Base-by-base conservation (phyloP, 2,113 vertebrate species). In the Seriola dumerili region DNA sequence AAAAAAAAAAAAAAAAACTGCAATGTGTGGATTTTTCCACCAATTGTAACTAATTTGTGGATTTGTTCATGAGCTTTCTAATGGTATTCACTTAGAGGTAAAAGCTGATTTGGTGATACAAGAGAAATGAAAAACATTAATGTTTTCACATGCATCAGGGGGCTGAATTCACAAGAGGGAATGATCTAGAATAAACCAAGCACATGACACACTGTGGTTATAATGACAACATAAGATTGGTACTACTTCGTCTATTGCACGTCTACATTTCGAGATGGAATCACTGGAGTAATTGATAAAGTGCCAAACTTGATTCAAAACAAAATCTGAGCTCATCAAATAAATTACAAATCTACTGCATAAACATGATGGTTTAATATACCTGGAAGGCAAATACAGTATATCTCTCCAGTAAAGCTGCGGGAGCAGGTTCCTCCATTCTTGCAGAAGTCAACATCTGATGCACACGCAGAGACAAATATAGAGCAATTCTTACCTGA, bases 401-500 rank as follows among this genome's bases (percentile, higher is more conserved):
- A 72, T 77, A 92, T 90, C 86, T 84, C 83, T 52, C 94, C 91
- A 72, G 58, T 64, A 62, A 82, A 73, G 85, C 78, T 75, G 34
- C 77, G 58, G 42, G 83, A 88, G 87, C 94, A 96, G 63, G 83
- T 90, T 83, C 91, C 94, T 87, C 92, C 93, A 11, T 96, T 96
- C 95, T 90, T 94, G 88, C 92, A 97, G 57, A 86, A 73, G 2
- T 93, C 89, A 46, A 63, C 69, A 63, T 89, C 80, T 61, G 84
- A 91, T 40, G 61, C 87, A 80, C 94, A 97, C 75, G 93, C 73
- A 84, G 95, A 91, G 91, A 93, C 87, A 80, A 92, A 84, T 0
- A 61, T 87, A 38, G 92, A 95, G 89, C 91, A 96, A 66, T 97
- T 97, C 93, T 96, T 97, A 89, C 92, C 94, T 97, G 90, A 82